phyloP scores from a whole-genome alignment of 2,797 vertebrate genomes.

The Loriculus beryllinus region DNA sequence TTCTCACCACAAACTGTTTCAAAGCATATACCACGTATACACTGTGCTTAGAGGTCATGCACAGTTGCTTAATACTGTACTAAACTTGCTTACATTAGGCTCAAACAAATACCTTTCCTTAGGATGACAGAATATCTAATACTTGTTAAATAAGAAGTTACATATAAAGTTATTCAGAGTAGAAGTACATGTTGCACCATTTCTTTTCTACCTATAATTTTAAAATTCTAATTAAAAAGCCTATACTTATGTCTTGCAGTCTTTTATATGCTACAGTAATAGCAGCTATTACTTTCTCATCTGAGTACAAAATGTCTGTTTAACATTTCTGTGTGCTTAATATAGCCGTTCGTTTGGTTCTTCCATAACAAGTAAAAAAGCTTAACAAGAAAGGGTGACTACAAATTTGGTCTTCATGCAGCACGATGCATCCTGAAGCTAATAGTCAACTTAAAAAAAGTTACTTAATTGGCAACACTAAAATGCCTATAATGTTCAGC shows the following conservation, averaged over 20 bases:
- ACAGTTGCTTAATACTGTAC: neutral
- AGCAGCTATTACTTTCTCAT: neutral
- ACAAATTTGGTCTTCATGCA: neutral
- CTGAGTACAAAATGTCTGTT: neutral
- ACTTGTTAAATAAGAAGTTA: neutral
- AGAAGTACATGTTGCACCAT: neutral
- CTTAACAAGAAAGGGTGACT: neutral
- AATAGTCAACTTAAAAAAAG: neutral
- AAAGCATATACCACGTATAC: neutral
- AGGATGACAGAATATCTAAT: neutral
- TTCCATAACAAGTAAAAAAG: neutral
- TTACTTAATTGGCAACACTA: neutral
- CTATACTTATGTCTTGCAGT: neutral
- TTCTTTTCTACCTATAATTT: neutral
- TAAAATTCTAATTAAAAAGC: neutral
- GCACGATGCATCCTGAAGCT: neutral
- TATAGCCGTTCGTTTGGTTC: neutral
- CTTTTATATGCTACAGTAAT: neutral
- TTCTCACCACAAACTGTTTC: neutral
- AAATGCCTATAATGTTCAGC: neutral
- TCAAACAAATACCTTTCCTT: neutral
- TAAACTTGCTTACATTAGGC: neutral
- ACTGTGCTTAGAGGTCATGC: neutral
- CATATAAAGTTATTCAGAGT: neutral
- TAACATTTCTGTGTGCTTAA: neutral